Base-by-base conservation (phyloP, 2,113 vertebrate genomes). In the Empidonax alnorum region DNA sequence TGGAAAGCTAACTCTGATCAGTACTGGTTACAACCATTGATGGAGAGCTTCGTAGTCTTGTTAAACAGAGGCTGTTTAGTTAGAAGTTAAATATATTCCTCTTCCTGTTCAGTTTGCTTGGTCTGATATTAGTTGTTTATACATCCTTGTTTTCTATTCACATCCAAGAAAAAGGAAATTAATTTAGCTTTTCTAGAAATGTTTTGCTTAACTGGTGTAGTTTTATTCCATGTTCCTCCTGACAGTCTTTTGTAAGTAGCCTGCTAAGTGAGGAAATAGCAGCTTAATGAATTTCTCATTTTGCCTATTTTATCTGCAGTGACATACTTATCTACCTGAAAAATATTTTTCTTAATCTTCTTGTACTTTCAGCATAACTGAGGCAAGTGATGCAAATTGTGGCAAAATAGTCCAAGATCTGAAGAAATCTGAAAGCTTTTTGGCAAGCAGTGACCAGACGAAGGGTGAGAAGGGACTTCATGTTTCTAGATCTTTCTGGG, bases 301-400 rank as follows among this genome's bases (percentile, higher is more conserved):
- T 67, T 80, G 76, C 53, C 30, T 84, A 14, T 75, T 84, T 89
- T 14, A 31, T 88, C 63, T 80, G 65, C 39, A 55, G 5, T 77
- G 23, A 24, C 28, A 20, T 46, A 27, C 30, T 5, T n/a, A 30
- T 56, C 22, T 85, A 55, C 53, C 39, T 79, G 71, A 85, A 88
- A 87, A 92, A 59, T 9, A 31, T 69, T 88, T 87, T 77, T 59
- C 23, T 35, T 77, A 42, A 61, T 84, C n/a, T 56, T 58, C 53
- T 59, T 93, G 31, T 89, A 37, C 95, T 96, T 97, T 79, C 88
- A 97, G 97, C 55, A 10, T 79, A 75, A 86, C 85, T 52, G 91
- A 95, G 27, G 23, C 66, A 79, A 49, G 47, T 37, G 78, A 78
- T 71, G 76, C 79, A n/a, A 78, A 89, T 22, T 16, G 47, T 44